Evolutionary conservation across 2,113 vertebrate species (phyloP), one percentile per base, ranked within the genome.

Genomic region (Corythaixoides concolor): DNA sequence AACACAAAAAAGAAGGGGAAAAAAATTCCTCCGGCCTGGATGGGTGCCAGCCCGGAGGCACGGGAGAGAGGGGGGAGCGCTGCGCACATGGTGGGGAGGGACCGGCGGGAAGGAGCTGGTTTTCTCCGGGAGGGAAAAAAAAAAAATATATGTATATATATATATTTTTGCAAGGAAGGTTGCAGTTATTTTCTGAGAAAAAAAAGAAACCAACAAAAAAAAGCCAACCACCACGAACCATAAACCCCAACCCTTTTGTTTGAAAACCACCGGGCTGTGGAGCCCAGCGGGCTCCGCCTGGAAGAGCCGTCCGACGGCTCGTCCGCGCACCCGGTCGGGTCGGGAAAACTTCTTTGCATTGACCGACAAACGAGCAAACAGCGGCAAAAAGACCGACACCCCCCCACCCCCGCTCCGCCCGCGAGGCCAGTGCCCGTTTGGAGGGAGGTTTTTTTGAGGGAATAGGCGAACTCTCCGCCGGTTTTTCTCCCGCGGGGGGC

Each of bases 11-110:
- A 21, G 30, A 35, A 12, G 2, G 11, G 28, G 39, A 63, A 90
- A 88, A 23, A 50, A 60, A 98, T 97, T 97, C 97, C 98, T 99
- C n/a, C n/a, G n/a, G n/a, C n/a, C n/a, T n/a, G 99, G 99, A 98
- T 94, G 95, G 97, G 96, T 98, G 99, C 98, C 99, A 99, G 98
- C 88, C 64, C 53, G 62, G 69, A 81, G 73, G 67, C 37, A 49
- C 23, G 32, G 58, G 28, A 49, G 59, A 50, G 78, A 17, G 62
- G 60, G 93, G 84, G 66, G 52, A 59, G 81, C 58, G 85, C 86
- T 12, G 72, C 81, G 74, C 89, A 76, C 90, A 53, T 45, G 89
- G 93, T 58, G 63, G 75, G 62, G 81, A 91, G 92, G 56, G 84
- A 81, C 30, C 66, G 84, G 59, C 32, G 91, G 92, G 93, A 97